phyloP scores from a whole-genome alignment of 2,797 vertebrate species.

The Echeneis naucrates region DNA sequence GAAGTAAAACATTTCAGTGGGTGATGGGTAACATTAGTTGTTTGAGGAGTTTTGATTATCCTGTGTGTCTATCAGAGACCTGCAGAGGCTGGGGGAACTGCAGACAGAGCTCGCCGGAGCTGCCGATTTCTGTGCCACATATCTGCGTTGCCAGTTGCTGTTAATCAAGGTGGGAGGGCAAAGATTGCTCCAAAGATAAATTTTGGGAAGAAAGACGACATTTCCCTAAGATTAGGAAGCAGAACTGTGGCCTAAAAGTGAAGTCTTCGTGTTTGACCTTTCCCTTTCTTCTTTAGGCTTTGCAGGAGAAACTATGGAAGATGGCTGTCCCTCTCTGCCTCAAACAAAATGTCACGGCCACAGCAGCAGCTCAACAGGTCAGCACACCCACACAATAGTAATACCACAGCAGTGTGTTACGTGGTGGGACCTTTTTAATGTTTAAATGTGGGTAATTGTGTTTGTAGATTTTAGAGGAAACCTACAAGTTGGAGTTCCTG shows the following conservation, averaged over 20 bases:
- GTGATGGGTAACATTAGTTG: neutral
- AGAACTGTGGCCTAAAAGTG: fast-evolving
- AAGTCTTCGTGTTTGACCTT: neutral
- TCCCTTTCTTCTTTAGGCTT: constrained; percentile 82
- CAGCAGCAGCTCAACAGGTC: constrained; percentile 92
- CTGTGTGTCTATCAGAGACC: constrained; percentile 83
- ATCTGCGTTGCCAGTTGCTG: constrained; percentile 94
- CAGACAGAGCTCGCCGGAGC: constrained; percentile 94
- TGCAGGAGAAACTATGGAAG: constrained; percentile 97
- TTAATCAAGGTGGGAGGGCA: constrained; percentile 89
- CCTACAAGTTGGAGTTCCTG: constrained; percentile 97
- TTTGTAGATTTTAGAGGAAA: constrained; percentile 94
- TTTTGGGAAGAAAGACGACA: neutral
- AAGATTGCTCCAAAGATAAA: too few relatives aligned
- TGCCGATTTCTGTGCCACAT: constrained; percentile 95
- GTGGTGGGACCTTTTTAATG: fast-evolving
- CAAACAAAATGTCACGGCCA: constrained; percentile 93
- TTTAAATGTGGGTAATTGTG: neutral
- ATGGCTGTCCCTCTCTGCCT: constrained; percentile 94
- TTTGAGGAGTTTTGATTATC: neutral
- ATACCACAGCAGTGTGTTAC: neutral
- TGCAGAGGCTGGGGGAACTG: constrained; percentile 93
- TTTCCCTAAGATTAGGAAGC: neutral
- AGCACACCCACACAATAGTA: neutral
- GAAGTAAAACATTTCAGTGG: too few relatives aligned